Evolutionary conservation across 2,888 invertebrate species (phyloP).

Genomic region (Aphodius sticticus): DNA sequence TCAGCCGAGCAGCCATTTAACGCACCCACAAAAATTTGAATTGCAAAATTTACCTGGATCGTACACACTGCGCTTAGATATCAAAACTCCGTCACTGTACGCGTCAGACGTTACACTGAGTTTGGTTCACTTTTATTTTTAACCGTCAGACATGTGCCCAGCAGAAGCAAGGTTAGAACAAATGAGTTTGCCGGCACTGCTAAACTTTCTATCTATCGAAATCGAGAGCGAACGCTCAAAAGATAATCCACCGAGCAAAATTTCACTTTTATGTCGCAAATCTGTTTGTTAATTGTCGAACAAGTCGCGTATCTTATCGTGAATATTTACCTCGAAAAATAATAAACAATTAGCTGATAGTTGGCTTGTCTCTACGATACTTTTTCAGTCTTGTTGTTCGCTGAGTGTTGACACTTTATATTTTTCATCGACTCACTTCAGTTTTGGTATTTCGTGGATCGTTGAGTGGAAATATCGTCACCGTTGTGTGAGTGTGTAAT

Average conservation of each 20-base stretch:
- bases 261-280: constrained; percentile 4
- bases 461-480: background rate
- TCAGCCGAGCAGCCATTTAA: background rate
- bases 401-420: background rate
- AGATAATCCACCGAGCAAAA: background rate
- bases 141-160: background rate
- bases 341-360: background rate
- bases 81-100: background rate
- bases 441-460: background rate
- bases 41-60: background rate
- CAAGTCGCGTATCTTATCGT: background rate
- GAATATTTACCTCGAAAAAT: background rate
- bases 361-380: background rate
- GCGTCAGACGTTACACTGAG: background rate
- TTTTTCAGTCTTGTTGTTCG: background rate
- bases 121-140: background rate
- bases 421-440: background rate
- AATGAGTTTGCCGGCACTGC: background rate
- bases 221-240: background rate
- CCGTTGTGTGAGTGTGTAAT: background rate
- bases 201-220: background rate
- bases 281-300: background rate
- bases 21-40: background rate
- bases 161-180: background rate
- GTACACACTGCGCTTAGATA: background rate